These are phyloP conservation scores for Anthopleura sola DNA, from an alignment of 64 coral and sea anemone species.

Conservation along the genomic window DNA sequence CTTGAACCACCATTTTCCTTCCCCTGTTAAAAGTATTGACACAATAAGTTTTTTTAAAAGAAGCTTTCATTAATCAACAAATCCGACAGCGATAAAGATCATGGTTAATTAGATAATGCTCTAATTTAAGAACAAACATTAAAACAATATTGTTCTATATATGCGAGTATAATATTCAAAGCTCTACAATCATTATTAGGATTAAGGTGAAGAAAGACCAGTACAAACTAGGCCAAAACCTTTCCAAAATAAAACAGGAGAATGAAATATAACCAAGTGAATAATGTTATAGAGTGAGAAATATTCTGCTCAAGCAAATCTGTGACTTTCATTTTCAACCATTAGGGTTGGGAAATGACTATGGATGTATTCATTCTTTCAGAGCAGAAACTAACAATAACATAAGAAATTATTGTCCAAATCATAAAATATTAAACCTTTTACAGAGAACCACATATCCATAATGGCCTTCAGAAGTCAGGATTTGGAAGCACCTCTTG, in stretches of 20 bases:
- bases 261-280: no score
- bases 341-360: not conserved
- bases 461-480: not conserved
- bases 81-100: not conserved
- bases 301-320: no score
- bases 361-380: not conserved
- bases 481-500: not conserved
- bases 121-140: no score
- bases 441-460: not conserved
- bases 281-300: no score
- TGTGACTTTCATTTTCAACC: not conserved
- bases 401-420: not conserved
- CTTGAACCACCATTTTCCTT: conserved; percentile 42
- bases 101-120: not conserved
- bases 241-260: no score
- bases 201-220: no score
- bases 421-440: not conserved
- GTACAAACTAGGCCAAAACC: no score
- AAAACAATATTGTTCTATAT: no score
- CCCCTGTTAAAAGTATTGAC: conserved; percentile 13
- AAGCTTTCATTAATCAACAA: not conserved
- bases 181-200: no score
- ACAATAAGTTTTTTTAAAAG: not conserved
- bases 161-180: no score
- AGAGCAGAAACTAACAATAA: not conserved